Evolutionary conservation across 2,888 invertebrate genomes (phyloP).

Genomic region (Drosophila pseudotalamancana): DNA sequence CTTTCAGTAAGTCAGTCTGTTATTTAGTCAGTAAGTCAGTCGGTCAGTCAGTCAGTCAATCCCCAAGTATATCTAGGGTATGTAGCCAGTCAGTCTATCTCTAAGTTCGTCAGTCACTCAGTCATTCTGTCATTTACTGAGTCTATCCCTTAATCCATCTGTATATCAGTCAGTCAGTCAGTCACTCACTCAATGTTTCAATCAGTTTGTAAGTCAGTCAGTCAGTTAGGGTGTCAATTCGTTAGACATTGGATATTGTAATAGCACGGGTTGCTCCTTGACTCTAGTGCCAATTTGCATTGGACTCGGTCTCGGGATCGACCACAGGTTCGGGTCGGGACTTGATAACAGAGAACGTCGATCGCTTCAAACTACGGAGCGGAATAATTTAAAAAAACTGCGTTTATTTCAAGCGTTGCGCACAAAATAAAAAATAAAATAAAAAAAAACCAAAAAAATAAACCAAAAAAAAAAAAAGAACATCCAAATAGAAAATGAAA

Average conservation of each 20-base stretch:
- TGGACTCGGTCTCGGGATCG: slow-evolving; percentile 17
- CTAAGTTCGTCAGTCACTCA: not conserved
- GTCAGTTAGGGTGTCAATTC: slow-evolving; percentile 18
- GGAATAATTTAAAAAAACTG: slow-evolving; percentile 58
- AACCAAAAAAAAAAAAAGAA: slow-evolving; percentile 12
- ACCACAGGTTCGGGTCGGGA: slow-evolving; percentile 49
- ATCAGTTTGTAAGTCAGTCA: too few species aligned
- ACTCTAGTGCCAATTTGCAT: slow-evolving; percentile 58
- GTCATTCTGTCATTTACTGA: slow-evolving; percentile 3
- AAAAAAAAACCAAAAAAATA: slow-evolving; percentile 7
- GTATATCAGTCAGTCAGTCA: not conserved
- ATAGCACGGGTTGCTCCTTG: slow-evolving; percentile 43
- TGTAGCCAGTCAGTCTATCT: not conserved
- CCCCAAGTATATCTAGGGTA: too few species aligned
- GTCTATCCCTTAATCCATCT: too few species aligned
- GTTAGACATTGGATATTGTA: slow-evolving; percentile 71
- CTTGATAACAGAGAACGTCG: slow-evolving; percentile 64
- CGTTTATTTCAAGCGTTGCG: slow-evolving; percentile 50
- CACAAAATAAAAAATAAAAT: slow-evolving; percentile 18
- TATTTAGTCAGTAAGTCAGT: not conserved
- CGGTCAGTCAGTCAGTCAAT: not conserved
- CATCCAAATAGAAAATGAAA: slow-evolving; percentile 72
- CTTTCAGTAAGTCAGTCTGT: not conserved
- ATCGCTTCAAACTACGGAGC: slow-evolving; percentile 57
- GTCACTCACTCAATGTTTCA: slow-evolving; percentile 12